Evolutionary conservation across 1,140 invertebrate species (phyloP), one percentile per base, ranked within the genome.

Genomic region (Drosophila eugracilis): DNA sequence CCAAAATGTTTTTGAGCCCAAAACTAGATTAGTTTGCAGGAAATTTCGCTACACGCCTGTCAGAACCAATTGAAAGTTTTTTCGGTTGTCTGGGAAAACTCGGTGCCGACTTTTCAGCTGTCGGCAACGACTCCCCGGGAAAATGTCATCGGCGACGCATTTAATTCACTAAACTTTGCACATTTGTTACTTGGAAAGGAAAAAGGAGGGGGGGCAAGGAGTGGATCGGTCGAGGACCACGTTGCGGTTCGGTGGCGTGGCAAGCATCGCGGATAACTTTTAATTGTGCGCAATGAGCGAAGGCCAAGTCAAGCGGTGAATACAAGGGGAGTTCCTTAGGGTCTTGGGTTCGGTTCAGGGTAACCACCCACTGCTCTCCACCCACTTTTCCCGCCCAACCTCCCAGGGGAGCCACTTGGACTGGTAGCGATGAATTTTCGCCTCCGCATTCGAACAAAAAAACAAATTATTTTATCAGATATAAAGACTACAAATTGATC

Each of bases 141-240:
- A 47, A 59, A 59, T 74, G 75, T 59, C 63, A 65, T 41, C 19
- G 44, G 30, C 63, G 66, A 44, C 66, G 66, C 76, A 80, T 85
- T 80, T 86, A 67, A 81, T 74, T 81, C 74, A 78, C 83, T 75
- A 76, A 85, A 88, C 78, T 81, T 86, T 81, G 30, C 67, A 54
- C 67, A 85, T 85, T 85, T 80, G 71, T 78, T 84, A 67, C 78
- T 67, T 57, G 57, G 19, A 36, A 47, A 21, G 22, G 1, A 36
- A 22, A 4, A n/a, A n/a, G n/a, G n/a, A n/a, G n/a, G n/a, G n/a
- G n/a, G n/a, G 50, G 26, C 4, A 52, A 15, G 15, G 36, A 19
- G 14, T 5, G 39, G 41, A 6, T 9, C 2, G 14, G 12, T 9
- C 19, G 17, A 48, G 24, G 36, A 44, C 50, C 22, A 71, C 53